Conservation (phyloP, 2,797 vertebrate species). For the Natrix natrix region DNA sequence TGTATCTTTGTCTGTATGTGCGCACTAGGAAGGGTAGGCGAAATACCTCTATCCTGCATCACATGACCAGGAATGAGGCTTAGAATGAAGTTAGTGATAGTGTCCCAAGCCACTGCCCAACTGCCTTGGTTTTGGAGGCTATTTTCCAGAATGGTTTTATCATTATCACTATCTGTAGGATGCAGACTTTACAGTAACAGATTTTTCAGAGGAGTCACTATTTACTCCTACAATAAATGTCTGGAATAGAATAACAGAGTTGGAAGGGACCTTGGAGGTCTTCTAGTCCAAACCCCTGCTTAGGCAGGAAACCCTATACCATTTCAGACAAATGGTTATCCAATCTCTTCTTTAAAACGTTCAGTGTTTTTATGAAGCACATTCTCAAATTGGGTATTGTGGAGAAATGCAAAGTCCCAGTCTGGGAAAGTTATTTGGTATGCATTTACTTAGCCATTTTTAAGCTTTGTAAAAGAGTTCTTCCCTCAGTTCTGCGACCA, state of each 20-base stretch:
- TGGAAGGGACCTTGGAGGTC: too few relatives aligned
- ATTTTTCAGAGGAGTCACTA: too few relatives aligned
- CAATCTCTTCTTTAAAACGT: too few relatives aligned
- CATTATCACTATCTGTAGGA: too few relatives aligned
- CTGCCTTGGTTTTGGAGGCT: neutral
- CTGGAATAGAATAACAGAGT: too few relatives aligned
- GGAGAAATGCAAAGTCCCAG: neutral
- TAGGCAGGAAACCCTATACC: too few relatives aligned
- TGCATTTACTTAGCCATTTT: neutral
- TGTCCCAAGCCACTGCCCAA: neutral
- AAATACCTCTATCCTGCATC: neutral
- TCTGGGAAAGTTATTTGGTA: neutral
- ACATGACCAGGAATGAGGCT: neutral
- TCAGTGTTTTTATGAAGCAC: neutral
- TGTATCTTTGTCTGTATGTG: neutral
- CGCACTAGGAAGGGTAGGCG: neutral
- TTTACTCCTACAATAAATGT: too few relatives aligned
- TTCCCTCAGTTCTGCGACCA: neutral
- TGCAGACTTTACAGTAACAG: too few relatives aligned
- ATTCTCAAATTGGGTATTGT: neutral
- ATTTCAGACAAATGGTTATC: too few relatives aligned
- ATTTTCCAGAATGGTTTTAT: neutral
- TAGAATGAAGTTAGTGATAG: neutral
- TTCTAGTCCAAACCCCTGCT: too few relatives aligned
- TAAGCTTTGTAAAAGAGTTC: neutral